Percentiles rank a stretch among this genome's conserved stretches.
phyloP scores from a whole-genome alignment of 1,140 invertebrate species.

The Ruditapes philippinarum region DNA sequence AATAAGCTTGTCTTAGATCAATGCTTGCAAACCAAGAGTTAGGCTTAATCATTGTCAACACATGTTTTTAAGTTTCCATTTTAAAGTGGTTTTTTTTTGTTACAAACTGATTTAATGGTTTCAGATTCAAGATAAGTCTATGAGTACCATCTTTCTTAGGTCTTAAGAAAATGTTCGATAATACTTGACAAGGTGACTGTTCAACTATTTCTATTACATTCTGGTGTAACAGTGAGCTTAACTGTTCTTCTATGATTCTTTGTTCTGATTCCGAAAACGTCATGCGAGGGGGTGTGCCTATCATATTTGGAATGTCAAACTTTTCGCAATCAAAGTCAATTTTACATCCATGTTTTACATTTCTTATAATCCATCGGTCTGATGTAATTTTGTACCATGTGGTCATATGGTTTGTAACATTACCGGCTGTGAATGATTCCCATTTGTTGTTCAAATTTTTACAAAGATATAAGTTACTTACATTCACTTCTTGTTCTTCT shows the following conservation, averaged over 20 bases:
- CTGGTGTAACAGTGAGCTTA: neutral
- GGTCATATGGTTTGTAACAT: too few species aligned
- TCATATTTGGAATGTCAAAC: neutral
- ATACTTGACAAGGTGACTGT: neutral
- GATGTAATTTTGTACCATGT: too few species aligned
- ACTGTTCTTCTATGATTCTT: neutral
- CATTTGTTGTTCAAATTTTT: neutral
- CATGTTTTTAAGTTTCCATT: neutral
- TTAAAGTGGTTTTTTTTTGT: neutral
- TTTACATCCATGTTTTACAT: neutral
- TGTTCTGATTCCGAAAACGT: neutral
- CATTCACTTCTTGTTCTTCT: too few species aligned
- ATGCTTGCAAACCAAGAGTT: neutral
- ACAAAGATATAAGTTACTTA: too few species aligned
- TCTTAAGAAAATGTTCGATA: neutral
- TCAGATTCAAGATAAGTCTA: neutral
- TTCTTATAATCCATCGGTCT: too few species aligned
- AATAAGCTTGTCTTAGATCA: slow-evolving; percentile 70
- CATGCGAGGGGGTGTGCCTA: neutral
- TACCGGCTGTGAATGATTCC: too few species aligned
- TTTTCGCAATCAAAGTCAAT: neutral
- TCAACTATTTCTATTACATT: neutral
- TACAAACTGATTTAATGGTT: neutral
- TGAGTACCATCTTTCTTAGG: neutral
- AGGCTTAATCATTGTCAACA: neutral